phyloP scores from a whole-genome alignment of 2,113 vertebrate species.

The Ornithorhynchus anatinus region DNA sequence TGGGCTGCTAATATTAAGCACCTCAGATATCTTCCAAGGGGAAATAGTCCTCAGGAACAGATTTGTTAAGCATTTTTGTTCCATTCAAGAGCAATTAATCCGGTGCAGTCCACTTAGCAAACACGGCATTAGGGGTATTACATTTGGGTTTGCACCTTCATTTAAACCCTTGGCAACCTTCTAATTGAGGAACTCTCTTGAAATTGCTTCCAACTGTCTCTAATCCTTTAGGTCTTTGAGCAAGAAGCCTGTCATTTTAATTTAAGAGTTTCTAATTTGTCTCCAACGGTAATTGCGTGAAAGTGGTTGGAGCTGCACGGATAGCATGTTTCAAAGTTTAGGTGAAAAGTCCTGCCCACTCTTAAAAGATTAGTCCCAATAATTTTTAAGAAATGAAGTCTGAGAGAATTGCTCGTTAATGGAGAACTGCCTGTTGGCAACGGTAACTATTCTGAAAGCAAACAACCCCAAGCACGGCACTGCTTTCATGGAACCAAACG shows the following conservation, averaged over 20 bases:
- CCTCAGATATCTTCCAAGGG: neutral
- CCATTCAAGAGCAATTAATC: neutral
- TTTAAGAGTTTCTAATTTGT: slow-evolving; percentile 41
- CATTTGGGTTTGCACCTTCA: slow-evolving; percentile 22
- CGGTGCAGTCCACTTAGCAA: neutral
- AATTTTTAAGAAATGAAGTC: slow-evolving; percentile 34
- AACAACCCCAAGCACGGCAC: too few species aligned
- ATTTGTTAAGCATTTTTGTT: neutral
- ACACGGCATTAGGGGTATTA: neutral
- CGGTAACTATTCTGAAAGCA: slow-evolving; percentile 12
- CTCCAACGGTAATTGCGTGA: slow-evolving; percentile 34
- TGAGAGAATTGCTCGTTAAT: slow-evolving; percentile 4
- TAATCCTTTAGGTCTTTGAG: slow-evolving; percentile 41
- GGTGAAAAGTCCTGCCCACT: slow-evolving; percentile 4
- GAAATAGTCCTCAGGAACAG: neutral
- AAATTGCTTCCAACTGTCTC: slow-evolving; percentile 45
- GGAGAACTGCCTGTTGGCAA: neutral
- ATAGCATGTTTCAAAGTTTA: slow-evolving; percentile 1
- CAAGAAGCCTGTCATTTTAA: slow-evolving; percentile 44
- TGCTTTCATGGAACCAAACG: too few species aligned
- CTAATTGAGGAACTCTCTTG: slow-evolving; percentile 11
- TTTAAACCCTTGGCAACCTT: slow-evolving; percentile 28
- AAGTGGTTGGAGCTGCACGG: slow-evolving; percentile 12
- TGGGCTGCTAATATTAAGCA: neutral
- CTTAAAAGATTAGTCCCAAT: slow-evolving; percentile 18